Base-by-base conservation (phyloP, 2,113 vertebrate species). In the Phrynosoma platyrhinos region DNA sequence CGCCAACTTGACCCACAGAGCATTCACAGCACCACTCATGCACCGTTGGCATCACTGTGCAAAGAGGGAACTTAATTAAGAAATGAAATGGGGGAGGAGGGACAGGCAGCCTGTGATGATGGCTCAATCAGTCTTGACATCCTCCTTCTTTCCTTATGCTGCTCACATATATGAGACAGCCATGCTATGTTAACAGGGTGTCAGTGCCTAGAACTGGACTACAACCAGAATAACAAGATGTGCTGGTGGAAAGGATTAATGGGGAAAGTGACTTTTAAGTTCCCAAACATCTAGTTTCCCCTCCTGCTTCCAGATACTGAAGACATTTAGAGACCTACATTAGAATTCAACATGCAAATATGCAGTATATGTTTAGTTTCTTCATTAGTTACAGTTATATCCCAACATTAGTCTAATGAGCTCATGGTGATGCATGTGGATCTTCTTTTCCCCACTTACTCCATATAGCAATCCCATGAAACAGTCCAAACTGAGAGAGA, bases 1-100 rank as follows among this genome's bases (percentile, higher is more conserved):
- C 89, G 93, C 95, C 92, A 94, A 5, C 94, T 95, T 94, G 95
- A 8, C 94, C 94, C 94, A 92, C 93, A 93, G 93, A 94, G 68
- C 79, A 87, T 89, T 91, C 92, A 87, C 75, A 16, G 82, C 64
- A 86, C 91, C 53, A 83, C 92, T 79, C 93, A 0, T 88, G 1
- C 55, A 32, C 82, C 91, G 1, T 47, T 7, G 1, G 13, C 53
- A 72, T 83, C 83, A 0, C 2, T 85, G 62, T 88, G 13, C 7
- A 87, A 30, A 90, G 83, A 78, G 55, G 84, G 14, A 90, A 86
- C 62, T 87, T 81, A 64, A 91, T 90, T 92, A 87, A 88, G 90
- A 0, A 83, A 79, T n/a, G 68, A 77, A 88, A 87, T 87, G 78
- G n/a, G 21, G 36, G 21, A 32, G 21, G 27, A 71, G 47, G 21